Base-by-base conservation (phyloP, 2,113 vertebrate species). In the Lophius piscatorius region DNA sequence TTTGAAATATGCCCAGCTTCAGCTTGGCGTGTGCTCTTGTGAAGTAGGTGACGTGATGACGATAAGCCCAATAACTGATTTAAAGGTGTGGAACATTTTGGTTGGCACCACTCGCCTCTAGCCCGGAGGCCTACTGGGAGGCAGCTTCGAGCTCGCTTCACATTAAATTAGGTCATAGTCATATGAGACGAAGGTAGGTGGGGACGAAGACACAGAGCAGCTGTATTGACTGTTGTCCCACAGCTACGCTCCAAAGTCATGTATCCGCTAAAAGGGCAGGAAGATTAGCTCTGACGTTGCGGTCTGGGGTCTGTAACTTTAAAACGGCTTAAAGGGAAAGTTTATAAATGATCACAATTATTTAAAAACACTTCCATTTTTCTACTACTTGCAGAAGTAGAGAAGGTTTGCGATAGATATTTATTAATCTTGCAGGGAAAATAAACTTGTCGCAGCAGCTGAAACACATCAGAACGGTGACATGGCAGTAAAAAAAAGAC, bases 131-230 rank as follows among this genome's bases (percentile, higher is more conserved):
- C 21, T 70, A 81, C 24, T 72, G 36, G 54, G 82, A 83, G 69
- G 70, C 54, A 56, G 74, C 65, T 70, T 67, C 71, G 69, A 76
- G 69, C 70, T 57, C 8, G 35, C 63, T 65, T 87, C 74, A 83
- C 76, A 74, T 81, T 67, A 73, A 83, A 82, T 86, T 80, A 88
- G 83, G 73, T 80, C 83, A 85, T 57, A 42, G 80, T 45, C 57
- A 61, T 63, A 52, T 55, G 42, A 59, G 70, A 73, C 16, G 33
- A 52, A 50, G 46, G 40, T 40, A 34, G 63, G 70, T 50, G 41
- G 63, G 66, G 63, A 64, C 5, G 2, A 50, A 64, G 58, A 65
- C 46, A 36, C 55, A 34, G 26, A 48, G 36, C 50, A 21, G 48
- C 26, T 34, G 49, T 24, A 17, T 51, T 18, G 40, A 2, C 58